Evolutionary conservation across 2,888 invertebrate genomes (phyloP).

Genomic region (Oligia strigilis): DNA sequence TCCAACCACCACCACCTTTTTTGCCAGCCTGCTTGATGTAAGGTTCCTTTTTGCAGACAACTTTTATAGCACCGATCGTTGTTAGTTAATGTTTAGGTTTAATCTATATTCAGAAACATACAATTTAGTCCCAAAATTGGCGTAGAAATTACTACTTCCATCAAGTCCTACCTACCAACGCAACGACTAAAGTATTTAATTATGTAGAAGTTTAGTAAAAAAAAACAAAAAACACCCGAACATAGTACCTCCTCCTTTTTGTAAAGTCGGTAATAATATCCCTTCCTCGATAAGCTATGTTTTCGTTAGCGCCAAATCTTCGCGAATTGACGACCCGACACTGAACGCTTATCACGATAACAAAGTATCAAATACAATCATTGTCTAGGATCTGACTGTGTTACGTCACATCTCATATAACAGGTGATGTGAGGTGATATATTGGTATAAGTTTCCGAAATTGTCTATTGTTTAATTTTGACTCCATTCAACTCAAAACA

Average conservation of each 20-base stretch:
- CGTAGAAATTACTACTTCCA: background rate
- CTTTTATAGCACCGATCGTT: background rate
- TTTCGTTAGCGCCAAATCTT: background rate
- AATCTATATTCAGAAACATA: background rate
- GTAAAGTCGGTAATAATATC: no score
- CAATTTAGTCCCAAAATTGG: background rate
- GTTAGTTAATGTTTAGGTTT: background rate
- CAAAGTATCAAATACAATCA: constrained; percentile 16
- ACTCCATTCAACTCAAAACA: background rate
- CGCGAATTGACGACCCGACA: constrained; percentile 4
- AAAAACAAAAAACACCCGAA: no score
- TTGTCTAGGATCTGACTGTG: constrained; percentile 6
- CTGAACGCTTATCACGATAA: background rate
- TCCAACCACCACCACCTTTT: no score
- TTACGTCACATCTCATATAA: background rate
- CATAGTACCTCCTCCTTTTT: no score
- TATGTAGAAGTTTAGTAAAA: background rate
- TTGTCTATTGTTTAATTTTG: background rate
- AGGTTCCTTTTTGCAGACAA: no score
- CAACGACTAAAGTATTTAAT: background rate
- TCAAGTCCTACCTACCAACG: background rate
- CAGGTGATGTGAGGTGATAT: background rate
- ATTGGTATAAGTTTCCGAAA: background rate
- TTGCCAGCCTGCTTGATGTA: no score
- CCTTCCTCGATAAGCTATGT: background rate